These are phyloP conservation scores for Cenopis cana DNA, from an alignment of 2,888 invertebrate genomes.

Conservation along the genomic window DNA sequence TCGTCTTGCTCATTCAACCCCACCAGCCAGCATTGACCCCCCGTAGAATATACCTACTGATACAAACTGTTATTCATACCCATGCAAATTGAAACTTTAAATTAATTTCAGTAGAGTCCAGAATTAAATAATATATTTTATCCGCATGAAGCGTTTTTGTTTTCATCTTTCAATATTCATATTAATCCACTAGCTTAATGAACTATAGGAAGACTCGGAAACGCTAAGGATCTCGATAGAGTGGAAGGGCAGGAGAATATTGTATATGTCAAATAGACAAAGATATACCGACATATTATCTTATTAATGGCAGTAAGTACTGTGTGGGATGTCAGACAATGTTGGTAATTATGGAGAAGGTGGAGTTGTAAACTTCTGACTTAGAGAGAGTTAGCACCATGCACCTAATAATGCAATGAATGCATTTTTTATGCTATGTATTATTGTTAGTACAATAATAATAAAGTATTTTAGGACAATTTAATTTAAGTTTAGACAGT, in stretches of 20 bases:
- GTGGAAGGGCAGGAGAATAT: constrained; percentile 54
- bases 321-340: constrained; percentile 38
- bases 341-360: constrained; percentile 46
- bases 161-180: not conserved
- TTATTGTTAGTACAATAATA: too few species aligned
- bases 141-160: constrained; percentile 1
- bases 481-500: too few species aligned
- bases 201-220: not conserved
- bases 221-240: constrained; percentile 38
- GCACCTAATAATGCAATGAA: too few species aligned
- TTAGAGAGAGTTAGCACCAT: too few species aligned
- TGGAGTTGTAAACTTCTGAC: not conserved
- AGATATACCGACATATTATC: constrained; percentile 76
- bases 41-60: constrained; percentile 3
- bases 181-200: constrained; percentile 10
- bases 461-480: too few species aligned
- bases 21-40: constrained; percentile 59
- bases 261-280: constrained; percentile 75
- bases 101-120: not conserved
- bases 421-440: too few species aligned
- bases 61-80: not conserved
- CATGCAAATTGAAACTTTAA: not conserved
- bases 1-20: constrained; percentile 76
- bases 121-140: not conserved
- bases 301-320: constrained; percentile 63